A percentile compares a stretch with the other conserved stretches of the same genome.
Evolutionary conservation across 2,797 vertebrate genomes (phyloP).

Genomic region (Coendou prehensilis): DNA sequence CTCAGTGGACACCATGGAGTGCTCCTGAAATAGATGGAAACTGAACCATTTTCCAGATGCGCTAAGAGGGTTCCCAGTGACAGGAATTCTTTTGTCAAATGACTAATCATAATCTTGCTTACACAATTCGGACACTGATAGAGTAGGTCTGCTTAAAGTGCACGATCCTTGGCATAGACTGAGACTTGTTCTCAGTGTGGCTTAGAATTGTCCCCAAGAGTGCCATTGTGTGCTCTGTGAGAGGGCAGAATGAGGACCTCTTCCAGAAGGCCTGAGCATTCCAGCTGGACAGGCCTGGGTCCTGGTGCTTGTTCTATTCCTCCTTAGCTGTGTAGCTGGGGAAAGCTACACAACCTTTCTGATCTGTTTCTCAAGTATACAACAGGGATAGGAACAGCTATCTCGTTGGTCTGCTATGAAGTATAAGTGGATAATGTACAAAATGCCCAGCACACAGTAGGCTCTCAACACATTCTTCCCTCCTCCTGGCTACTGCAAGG

Average conservation of each 20-base stretch:
- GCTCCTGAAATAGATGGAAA: conserved; percentile 5
- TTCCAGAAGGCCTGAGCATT: neutral
- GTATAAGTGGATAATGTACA: neutral
- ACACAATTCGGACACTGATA: neutral
- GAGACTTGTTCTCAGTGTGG: neutral
- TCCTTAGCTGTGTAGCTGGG: neutral
- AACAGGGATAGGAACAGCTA: neutral
- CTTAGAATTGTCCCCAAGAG: neutral
- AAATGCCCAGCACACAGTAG: neutral
- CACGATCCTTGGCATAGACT: neutral
- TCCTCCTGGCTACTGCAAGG: neutral
- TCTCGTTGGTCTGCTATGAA: accelerated
- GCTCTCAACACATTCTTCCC: neutral
- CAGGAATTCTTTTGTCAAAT: neutral
- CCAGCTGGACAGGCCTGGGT: neutral
- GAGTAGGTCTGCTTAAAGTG: neutral
- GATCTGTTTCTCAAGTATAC: neutral
- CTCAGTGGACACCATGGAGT: neutral
- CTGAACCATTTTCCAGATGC: neutral
- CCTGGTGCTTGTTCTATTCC: neutral
- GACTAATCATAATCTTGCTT: neutral
- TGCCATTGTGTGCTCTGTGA: neutral
- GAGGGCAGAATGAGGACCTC: neutral
- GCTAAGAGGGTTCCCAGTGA: neutral
- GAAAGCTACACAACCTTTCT: neutral